These are phyloP conservation scores for Halcyon senegalensis DNA, from an alignment of 2,113 vertebrate species.

Conservation along the genomic window DNA sequence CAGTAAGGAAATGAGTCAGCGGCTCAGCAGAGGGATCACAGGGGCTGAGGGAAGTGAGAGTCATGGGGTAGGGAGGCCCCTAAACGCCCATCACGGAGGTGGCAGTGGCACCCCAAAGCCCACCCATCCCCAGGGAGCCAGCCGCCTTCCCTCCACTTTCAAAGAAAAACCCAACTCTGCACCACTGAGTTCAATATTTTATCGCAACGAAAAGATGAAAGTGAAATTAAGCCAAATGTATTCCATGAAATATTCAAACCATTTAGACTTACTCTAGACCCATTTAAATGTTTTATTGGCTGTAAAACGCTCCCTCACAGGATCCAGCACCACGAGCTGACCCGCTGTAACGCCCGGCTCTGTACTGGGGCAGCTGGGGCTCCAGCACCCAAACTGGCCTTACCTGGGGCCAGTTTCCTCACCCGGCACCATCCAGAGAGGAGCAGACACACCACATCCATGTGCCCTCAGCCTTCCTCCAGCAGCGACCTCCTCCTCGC, in stretches of 20 bases:
- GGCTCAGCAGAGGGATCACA: neutral
- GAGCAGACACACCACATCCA: fast-evolving
- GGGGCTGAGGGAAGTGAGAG: neutral
- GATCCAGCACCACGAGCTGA: fast-evolving
- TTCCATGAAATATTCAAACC: conserved; percentile 43
- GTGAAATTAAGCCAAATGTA: conserved; percentile 40
- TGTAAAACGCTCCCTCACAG: neutral
- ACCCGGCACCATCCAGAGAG: neutral
- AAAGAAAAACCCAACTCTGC: neutral
- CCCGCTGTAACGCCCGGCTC: neutral
- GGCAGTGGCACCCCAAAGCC: neutral
- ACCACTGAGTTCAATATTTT: neutral
- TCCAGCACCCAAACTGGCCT: neutral
- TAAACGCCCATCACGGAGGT: neutral
- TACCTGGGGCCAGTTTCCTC: neutral
- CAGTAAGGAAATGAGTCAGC: neutral
- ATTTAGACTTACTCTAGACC: conserved; percentile 16
- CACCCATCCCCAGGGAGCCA: fast-evolving
- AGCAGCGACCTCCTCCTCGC: neutral
- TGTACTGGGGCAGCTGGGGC: neutral
- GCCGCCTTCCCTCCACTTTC: neutral
- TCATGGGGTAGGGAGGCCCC: neutral
- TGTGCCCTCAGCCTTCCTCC: neutral
- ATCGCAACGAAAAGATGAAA: conserved; percentile 26
- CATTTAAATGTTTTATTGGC: conserved; percentile 9